Evolutionary conservation across 2,888 invertebrate genomes (phyloP).

Genomic region (Lithodes maja): DNA sequence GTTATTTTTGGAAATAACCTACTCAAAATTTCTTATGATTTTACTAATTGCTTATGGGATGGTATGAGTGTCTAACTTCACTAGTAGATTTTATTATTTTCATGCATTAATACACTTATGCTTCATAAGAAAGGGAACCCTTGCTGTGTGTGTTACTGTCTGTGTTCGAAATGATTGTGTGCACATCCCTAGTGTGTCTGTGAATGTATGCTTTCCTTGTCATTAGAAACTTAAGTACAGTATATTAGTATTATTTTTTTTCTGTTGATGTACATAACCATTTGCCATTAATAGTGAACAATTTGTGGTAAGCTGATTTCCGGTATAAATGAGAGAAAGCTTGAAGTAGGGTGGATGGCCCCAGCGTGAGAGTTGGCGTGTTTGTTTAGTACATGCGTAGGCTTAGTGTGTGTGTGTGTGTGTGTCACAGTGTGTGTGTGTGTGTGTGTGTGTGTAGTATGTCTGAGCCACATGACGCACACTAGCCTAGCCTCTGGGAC

Average conservation of each 20-base stretch:
- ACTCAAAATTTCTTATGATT: constrained; percentile 11
- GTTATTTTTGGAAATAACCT: background rate
- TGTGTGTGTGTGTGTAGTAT: background rate
- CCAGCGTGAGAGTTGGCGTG: constrained; percentile 1
- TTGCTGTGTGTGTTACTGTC: constrained; percentile 7
- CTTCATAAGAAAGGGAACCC: background rate
- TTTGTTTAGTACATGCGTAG: too few relatives aligned
- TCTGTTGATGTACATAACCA: background rate
- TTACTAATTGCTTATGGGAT: constrained; percentile 23
- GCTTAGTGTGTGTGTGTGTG: too few relatives aligned
- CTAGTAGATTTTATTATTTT: background rate
- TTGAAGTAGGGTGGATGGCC: background rate
- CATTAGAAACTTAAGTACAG: background rate
- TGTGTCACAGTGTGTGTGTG: too few relatives aligned
- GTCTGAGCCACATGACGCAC: background rate
- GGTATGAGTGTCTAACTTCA: constrained; percentile 19
- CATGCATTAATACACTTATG: constrained; percentile 7
- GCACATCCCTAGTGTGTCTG: constrained; percentile 7
- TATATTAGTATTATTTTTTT: background rate
- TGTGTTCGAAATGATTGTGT: constrained; percentile 8
- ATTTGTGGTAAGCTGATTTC: too few relatives aligned
- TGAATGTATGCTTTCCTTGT: background rate
- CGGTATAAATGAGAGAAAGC: too few relatives aligned
- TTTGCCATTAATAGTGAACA: too few relatives aligned
- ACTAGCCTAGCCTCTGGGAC: background rate